phyloP scores from a whole-genome alignment of 2,113 vertebrate species.

The Nestor notabilis region DNA sequence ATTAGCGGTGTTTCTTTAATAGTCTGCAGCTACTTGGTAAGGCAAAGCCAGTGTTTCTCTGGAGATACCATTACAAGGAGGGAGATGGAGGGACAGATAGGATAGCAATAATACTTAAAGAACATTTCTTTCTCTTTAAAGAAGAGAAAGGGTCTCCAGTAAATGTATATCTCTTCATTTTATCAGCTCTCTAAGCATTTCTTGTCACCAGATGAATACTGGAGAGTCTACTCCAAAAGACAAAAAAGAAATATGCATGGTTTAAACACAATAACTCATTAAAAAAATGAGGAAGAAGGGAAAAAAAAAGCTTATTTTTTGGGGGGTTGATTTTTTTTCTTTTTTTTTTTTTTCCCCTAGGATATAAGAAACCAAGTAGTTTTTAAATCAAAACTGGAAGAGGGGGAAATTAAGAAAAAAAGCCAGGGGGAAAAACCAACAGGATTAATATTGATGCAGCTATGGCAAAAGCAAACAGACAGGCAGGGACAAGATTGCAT shows the following conservation, averaged over 20 bases:
- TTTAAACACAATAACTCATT: background rate
- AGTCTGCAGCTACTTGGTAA: background rate
- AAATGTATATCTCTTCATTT: background rate
- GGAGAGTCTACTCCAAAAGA: background rate
- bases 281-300: background rate
- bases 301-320: background rate
- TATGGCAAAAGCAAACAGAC: conserved; percentile 71
- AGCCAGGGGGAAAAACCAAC: conserved; percentile 48
- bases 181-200: background rate
- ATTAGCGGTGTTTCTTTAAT: background rate
- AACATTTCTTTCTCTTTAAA: background rate
- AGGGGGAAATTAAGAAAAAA: conserved; percentile 41
- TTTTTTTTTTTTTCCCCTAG: background rate
- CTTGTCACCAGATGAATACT: background rate
- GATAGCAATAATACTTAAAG: background rate
- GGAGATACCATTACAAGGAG: background rate
- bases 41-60: background rate
- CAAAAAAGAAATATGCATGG: background rate
- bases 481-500: conserved; percentile 72
- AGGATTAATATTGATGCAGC: conserved; percentile 71
- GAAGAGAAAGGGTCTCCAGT: background rate
- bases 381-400: conserved; percentile 23
- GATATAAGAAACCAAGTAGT: background rate
- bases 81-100: background rate
- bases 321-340: background rate